Percentiles rank a stretch among this genome's conserved stretches.
phyloP scores from a whole-genome alignment of 2,797 vertebrate genomes.

The Melopsittacus undulatus region DNA sequence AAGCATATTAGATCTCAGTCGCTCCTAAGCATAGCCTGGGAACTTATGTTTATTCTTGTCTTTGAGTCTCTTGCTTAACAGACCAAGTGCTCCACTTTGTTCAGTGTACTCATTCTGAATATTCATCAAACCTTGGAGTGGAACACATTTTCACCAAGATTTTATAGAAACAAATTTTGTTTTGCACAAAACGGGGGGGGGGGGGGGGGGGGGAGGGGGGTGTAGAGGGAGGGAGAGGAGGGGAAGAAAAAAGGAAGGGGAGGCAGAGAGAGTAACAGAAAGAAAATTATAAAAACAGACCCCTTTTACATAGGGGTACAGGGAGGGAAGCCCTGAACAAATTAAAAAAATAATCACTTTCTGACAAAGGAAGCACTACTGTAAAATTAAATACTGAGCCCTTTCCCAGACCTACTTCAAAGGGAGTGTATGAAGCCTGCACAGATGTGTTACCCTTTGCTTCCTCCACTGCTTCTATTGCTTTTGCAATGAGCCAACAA shows the following conservation, averaged over 20 bases:
- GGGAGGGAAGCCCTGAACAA: neutral
- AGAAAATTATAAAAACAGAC: neutral
- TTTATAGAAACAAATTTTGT: neutral
- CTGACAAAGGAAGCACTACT: neutral
- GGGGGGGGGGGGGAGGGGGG: fast-evolving
- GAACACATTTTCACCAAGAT: slow-evolving; percentile 24
- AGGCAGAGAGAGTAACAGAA: neutral
- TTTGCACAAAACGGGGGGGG: neutral
- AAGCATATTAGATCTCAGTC: slow-evolving; percentile 26
- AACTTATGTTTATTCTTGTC: slow-evolving; percentile 26
- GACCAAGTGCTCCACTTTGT: slow-evolving; percentile 23
- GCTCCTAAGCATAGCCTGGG: neutral
- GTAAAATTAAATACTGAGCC: neutral
- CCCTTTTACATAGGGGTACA: neutral
- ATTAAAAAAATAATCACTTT: neutral
- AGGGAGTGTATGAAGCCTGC: neutral
- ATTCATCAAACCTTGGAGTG: slow-evolving; percentile 20
- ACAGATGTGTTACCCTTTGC: neutral
- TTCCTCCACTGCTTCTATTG: neutral
- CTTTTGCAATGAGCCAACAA: neutral
- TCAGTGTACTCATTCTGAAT: neutral
- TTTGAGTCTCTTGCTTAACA: slow-evolving; percentile 37
- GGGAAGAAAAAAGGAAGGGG: fast-evolving
- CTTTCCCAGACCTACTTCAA: neutral
- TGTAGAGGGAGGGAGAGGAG: fast-evolving